Evolutionary conservation across 1,140 invertebrate genomes (phyloP).

Genomic region (Rhopalosiphum padi): DNA sequence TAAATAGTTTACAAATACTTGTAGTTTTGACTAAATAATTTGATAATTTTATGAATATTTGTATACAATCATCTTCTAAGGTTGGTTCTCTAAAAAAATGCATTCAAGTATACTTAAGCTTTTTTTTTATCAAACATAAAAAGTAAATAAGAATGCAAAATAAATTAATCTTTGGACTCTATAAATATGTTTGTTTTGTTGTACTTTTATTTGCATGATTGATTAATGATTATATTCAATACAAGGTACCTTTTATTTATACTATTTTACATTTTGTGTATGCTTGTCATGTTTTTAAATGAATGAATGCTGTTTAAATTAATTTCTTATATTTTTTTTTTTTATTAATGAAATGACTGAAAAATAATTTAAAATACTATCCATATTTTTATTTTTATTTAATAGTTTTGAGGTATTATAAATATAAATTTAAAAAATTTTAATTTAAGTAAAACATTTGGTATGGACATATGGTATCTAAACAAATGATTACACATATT

Average conservation of each 20-base stretch:
- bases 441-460: neutral
- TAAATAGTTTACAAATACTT: neutral
- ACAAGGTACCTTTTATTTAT: neutral
- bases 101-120: too few relatives aligned
- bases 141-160: neutral
- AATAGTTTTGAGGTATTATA: too few relatives aligned
- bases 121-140: neutral
- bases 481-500: neutral
- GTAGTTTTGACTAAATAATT: neutral
- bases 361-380: too few relatives aligned
- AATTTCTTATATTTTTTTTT: too few relatives aligned
- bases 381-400: neutral
- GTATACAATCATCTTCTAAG: too few relatives aligned
- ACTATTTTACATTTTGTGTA: neutral
- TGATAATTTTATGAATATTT: too few relatives aligned
- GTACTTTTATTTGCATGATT: neutral
- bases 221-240: neutral
- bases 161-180: neutral
- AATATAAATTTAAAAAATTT: too few relatives aligned
- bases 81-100: too few relatives aligned
- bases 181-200: neutral
- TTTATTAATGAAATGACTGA: too few relatives aligned
- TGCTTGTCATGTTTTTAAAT: too few relatives aligned
- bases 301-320: too few relatives aligned
- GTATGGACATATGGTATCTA: neutral